phyloP scores from a whole-genome alignment of 2,113 vertebrate genomes.

The Euleptes europaea region DNA sequence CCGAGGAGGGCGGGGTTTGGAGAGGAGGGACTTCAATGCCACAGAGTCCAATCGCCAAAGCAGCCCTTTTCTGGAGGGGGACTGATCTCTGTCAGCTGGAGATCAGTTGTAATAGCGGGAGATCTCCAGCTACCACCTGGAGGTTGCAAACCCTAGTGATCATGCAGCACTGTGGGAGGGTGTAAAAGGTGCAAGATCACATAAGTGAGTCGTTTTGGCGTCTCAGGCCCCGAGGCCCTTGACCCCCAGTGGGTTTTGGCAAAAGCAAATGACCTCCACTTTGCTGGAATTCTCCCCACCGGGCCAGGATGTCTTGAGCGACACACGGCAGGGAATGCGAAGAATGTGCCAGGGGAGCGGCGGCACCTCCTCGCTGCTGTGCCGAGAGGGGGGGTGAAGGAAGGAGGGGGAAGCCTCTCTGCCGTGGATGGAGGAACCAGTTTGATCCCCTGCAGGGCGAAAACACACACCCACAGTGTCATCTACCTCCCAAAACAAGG shows the following conservation, averaged over 20 bases:
- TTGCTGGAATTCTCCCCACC: not conserved
- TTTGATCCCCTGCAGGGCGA: constrained; percentile 72
- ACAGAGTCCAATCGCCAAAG: too few species aligned
- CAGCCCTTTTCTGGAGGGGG: too few species aligned
- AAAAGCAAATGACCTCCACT: not conserved
- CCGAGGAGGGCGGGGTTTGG: too few species aligned
- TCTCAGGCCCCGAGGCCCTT: rapidly evolving
- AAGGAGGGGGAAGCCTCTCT: not conserved
- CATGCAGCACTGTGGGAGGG: too few species aligned
- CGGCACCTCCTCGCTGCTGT: constrained; percentile 56
- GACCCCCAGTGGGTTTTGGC: rapidly evolving
- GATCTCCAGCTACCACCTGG: too few species aligned
- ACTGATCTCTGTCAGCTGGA: too few species aligned
- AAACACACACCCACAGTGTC: constrained; percentile 62
- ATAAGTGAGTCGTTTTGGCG: not conserved
- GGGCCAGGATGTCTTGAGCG: not conserved
- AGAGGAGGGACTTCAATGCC: too few species aligned
- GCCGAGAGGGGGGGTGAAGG: constrained; percentile 43
- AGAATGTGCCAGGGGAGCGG: constrained; percentile 68
- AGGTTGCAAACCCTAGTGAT: too few species aligned
- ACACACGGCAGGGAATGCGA: constrained; percentile 46
- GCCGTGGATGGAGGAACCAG: constrained; percentile 71
- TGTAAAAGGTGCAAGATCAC: not conserved
- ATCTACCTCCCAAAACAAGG: constrained; percentile 67
- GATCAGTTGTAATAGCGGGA: too few species aligned